phyloP scores from a whole-genome alignment of 2,888 invertebrate species.

The Hipparchia sbordonii region DNA sequence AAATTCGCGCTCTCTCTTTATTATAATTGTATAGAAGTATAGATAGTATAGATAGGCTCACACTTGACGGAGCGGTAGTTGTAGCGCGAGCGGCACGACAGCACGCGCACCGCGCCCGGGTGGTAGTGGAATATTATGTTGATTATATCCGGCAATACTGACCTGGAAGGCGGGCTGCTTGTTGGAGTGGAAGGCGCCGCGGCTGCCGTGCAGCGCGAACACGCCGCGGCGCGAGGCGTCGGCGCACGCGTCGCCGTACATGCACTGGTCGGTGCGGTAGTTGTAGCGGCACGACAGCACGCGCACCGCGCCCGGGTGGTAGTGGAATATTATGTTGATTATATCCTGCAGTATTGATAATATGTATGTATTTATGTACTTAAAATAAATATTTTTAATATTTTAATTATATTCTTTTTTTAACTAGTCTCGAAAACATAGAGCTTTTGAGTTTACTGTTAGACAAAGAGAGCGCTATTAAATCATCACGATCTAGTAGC shows the following conservation, averaged over 20 bases:
- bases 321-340: slow-evolving; percentile 94
- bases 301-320: slow-evolving; percentile 89
- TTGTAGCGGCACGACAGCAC: slow-evolving; percentile 94
- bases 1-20: too few species aligned
- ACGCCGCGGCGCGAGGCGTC: slow-evolving; percentile 88
- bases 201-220: slow-evolving; percentile 93
- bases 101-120: slow-evolving; percentile 88
- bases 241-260: slow-evolving; percentile 95
- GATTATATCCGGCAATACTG: slow-evolving; percentile 88
- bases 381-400: too few species aligned
- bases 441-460: too few species aligned
- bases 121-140: slow-evolving; percentile 95
- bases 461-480: too few species aligned
- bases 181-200: slow-evolving; percentile 92
- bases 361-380: background rate
- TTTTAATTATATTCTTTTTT: too few species aligned
- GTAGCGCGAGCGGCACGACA: slow-evolving; percentile 88
- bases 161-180: slow-evolving; percentile 92
- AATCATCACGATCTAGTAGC: too few species aligned
- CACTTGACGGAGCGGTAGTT: slow-evolving; percentile 86
- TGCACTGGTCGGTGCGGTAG: slow-evolving; percentile 97
- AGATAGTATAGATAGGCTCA: too few species aligned
- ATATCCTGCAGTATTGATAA: slow-evolving; percentile 86
- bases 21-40: too few species aligned
- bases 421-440: too few species aligned